Evolutionary conservation across 2,888 invertebrate genomes (phyloP).

Genomic region (Falcaria lacertinaria): DNA sequence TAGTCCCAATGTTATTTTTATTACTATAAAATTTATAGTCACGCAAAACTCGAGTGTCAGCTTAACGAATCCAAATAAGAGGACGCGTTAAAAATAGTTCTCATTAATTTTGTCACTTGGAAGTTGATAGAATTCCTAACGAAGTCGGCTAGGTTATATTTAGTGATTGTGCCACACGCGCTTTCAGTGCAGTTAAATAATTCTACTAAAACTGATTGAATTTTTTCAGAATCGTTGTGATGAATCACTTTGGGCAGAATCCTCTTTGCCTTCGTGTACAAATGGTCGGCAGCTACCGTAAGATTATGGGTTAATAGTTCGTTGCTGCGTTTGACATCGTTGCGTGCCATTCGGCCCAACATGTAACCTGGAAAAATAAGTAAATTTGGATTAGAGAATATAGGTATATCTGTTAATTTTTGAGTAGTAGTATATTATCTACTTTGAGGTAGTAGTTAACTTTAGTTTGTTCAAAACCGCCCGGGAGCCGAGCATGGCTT

Average conservation of each 20-base stretch:
- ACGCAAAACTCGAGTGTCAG: slow-evolving; percentile 32
- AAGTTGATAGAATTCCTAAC: slow-evolving; percentile 49
- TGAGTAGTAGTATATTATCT: no score
- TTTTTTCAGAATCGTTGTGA: slow-evolving; percentile 51
- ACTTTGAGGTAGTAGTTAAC: no score
- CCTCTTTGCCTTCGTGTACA: slow-evolving; percentile 56
- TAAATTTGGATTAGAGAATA: not conserved
- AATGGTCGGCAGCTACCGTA: slow-evolving; percentile 43
- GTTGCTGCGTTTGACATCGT: slow-evolving; percentile 40
- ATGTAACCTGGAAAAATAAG: slow-evolving; percentile 53
- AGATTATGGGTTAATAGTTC: slow-evolving; percentile 55
- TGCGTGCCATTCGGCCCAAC: slow-evolving; percentile 54
- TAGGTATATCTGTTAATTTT: no score
- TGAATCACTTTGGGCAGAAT: slow-evolving; percentile 57
- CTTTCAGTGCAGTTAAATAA: slow-evolving; percentile 49
- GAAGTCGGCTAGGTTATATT: slow-evolving; percentile 50
- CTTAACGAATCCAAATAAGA: slow-evolving; percentile 58
- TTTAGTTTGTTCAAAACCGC: no score
- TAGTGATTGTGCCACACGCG: slow-evolving; percentile 43
- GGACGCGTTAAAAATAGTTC: slow-evolving; percentile 53
- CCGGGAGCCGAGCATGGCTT: no score
- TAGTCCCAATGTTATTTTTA: no score
- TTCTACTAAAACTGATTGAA: slow-evolving; percentile 42
- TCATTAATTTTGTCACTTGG: slow-evolving; percentile 52
- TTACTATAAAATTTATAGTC: not conserved